Base-by-base conservation (phyloP, 2,797 vertebrate genomes). In the Loris lydekkerianus region DNA sequence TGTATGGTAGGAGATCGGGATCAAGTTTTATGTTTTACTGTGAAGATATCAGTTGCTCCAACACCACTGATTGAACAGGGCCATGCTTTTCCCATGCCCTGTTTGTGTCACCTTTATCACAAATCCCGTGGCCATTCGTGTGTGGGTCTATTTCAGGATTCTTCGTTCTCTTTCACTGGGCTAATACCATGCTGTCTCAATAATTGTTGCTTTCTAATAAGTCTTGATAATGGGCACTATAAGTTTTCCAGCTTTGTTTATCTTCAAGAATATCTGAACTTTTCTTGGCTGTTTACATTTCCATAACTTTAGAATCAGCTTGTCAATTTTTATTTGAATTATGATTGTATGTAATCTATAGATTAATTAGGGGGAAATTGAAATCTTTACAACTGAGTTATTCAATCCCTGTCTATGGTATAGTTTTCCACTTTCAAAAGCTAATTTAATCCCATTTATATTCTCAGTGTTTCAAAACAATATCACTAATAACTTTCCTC, bases 391-490 rank as follows among this genome's bases (percentile, higher is more conserved):
- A 67, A 6, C 70, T 67, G 60, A 90, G 34, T 80, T 86, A 58
- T 31, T 86, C 73, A 53, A 1, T 78, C 46, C 56, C 10, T 31
- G 11, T 17, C 46, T 14, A 20, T 75, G 27, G n/a, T 75, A 1
- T 72, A 20, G 73, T 82, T 91, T 86, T 83, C 65, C 34, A 40
- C 60, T 90, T 93, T 88, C 17, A 20, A 53, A 94, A 73, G 53
- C 13, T 67, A 75, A 89, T 73, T 93, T 60, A 69, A 87, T 94
- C 53, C n/a, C 72, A 29, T 25, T 88, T 89, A 75, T 56, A 27
- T 60, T 70, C 40, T 53, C 37, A 43, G 9, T 49, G 49, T 73
- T 84, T 90, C 76, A 80, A n/a, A 37, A 80, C 60, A 78, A 2
- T 53, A n/a, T 8, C 80, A 60, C 17, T 46, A 70, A 23, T 21